Percentiles rank a stretch among this genome's conserved stretches.
Evolutionary conservation across 2,888 invertebrate genomes (phyloP).

Genomic region (Cristatella mucedo): DNA sequence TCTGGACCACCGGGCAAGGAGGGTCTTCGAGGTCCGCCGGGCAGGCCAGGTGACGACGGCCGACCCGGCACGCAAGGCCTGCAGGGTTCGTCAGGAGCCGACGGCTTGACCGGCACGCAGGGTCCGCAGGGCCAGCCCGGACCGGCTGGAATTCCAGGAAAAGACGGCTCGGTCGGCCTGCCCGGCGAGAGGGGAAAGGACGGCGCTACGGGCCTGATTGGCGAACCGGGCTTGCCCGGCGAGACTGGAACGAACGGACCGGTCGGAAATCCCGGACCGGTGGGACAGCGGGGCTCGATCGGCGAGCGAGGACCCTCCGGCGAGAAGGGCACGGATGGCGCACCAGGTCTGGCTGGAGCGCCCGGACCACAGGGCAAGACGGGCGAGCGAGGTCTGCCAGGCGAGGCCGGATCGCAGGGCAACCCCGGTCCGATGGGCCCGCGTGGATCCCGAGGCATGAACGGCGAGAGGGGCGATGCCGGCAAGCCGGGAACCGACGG

Average conservation of each 20-base stretch:
- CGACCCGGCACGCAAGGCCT: neutral
- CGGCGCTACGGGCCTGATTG: neutral
- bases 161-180: slow-evolving; percentile 1
- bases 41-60: slow-evolving; percentile 4
- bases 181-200: slow-evolving; percentile 4
- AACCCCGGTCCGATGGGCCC: slow-evolving; percentile 7
- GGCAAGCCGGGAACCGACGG: slow-evolving; percentile 2
- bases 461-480: slow-evolving; percentile 5
- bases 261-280: neutral
- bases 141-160: slow-evolving; percentile 5
- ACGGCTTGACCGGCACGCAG: slow-evolving; percentile 14
- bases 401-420: slow-evolving; percentile 1
- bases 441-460: neutral
- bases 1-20: slow-evolving; percentile 5
- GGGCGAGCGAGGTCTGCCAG: neutral
- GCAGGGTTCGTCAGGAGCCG: slow-evolving; percentile 3
- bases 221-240: slow-evolving; percentile 1
- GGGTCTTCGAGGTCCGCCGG: slow-evolving; percentile 1
- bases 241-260: slow-evolving; percentile 3
- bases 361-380: slow-evolving; percentile 6
- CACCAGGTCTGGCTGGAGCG: slow-evolving; percentile 1
- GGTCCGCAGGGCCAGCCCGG: slow-evolving; percentile 2
- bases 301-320: slow-evolving; percentile 2
- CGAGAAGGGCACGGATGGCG: slow-evolving; percentile 3
- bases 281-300: slow-evolving; percentile 1